phyloP scores from a whole-genome alignment of 2,797 vertebrate genomes.

The Capromys pilorides region DNA sequence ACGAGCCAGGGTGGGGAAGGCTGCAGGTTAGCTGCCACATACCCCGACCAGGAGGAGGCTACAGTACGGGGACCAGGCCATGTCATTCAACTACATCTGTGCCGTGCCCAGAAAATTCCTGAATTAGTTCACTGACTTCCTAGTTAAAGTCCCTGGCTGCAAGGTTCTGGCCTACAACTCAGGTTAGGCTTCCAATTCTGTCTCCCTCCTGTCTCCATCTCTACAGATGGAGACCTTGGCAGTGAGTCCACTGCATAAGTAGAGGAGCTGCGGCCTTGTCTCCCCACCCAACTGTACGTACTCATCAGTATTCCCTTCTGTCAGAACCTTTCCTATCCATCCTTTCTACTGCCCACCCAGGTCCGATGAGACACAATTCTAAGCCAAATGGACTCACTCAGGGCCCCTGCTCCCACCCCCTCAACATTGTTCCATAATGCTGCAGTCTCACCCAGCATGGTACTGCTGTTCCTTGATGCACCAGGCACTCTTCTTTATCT shows the following conservation, averaged over 20 bases:
- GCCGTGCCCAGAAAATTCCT: slow-evolving; percentile 18
- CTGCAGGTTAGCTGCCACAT: background rate
- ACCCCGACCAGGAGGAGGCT: background rate
- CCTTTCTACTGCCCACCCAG: background rate
- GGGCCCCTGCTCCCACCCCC: background rate
- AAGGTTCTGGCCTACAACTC: background rate
- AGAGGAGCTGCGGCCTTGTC: background rate
- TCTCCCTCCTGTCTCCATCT: background rate
- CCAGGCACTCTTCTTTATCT: background rate
- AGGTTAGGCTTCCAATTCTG: background rate
- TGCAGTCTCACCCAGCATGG: background rate
- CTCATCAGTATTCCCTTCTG: background rate
- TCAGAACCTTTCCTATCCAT: background rate
- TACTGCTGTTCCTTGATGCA: background rate
- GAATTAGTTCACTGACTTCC: background rate
- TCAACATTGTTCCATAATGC: background rate
- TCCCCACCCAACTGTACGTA: background rate
- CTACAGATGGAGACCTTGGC: background rate
- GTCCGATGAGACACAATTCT: background rate
- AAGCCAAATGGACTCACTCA: background rate
- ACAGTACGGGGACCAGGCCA: background rate
- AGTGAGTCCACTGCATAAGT: background rate
- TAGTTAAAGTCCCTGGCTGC: background rate
- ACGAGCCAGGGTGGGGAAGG: background rate
- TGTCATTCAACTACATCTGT: background rate